Evolutionary conservation across 2,888 invertebrate genomes (phyloP).

Genomic region (Mythimna ferrago): DNA sequence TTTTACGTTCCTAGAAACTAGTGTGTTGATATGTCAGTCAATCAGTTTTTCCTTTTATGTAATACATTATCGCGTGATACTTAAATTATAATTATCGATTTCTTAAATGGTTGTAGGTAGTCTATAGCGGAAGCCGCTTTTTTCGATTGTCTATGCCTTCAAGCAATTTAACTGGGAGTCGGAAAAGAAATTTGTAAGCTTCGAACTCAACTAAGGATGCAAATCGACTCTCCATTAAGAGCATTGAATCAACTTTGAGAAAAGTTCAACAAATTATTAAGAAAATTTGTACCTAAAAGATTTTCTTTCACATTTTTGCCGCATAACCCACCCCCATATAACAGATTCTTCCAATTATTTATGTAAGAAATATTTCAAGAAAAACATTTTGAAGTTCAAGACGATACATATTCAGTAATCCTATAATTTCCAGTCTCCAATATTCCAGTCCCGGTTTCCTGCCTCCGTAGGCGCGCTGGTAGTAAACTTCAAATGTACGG

Average conservation of each 20-base stretch:
- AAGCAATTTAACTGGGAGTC: neutral
- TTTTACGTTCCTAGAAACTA: too few species aligned
- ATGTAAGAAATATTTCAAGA: too few species aligned
- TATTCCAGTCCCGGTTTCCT: too few species aligned
- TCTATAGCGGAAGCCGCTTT: neutral
- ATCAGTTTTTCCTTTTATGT: too few species aligned
- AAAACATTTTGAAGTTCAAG: too few species aligned
- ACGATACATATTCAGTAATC: neutral
- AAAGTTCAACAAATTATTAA: neutral
- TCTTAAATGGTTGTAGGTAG: too few species aligned
- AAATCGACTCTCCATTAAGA: neutral
- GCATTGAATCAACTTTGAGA: neutral
- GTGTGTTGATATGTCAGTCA: too few species aligned
- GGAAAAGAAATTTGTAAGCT: neutral
- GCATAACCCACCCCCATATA: too few species aligned
- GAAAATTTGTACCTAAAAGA: neutral
- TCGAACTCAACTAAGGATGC: slow-evolving; percentile 2
- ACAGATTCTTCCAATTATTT: neutral
- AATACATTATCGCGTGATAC: too few species aligned
- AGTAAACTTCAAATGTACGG: too few species aligned
- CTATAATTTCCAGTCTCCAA: neutral
- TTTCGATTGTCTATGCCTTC: neutral
- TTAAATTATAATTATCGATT: too few species aligned
- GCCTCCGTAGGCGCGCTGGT: too few species aligned
- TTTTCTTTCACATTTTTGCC: neutral